Evolutionary conservation across 2,113 vertebrate species (phyloP).

Genomic region (Neotoma lepida): DNA sequence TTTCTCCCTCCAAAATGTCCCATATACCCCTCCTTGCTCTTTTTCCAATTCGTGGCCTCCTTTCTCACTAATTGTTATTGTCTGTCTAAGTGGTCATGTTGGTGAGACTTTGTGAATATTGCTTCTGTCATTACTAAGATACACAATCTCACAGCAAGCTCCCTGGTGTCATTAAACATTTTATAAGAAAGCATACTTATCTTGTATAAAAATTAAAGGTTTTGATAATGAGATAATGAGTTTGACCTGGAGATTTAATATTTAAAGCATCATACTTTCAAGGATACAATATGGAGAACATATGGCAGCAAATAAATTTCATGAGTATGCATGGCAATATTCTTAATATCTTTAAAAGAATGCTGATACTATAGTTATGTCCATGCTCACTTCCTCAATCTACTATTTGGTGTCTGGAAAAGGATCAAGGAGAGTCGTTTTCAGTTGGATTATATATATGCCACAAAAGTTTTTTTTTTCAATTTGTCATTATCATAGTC

Average conservation of each 20-base stretch:
- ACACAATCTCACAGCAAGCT: not conserved
- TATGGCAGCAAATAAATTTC: not conserved
- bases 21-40: not conserved
- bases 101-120: not conserved
- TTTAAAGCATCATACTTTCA: slow-evolving; percentile 36
- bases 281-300: slow-evolving; percentile 17
- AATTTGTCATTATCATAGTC: slow-evolving; percentile 51
- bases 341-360: not conserved
- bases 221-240: slow-evolving; percentile 2
- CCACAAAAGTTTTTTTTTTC: not conserved
- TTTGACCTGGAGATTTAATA: not conserved
- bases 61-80: not conserved
- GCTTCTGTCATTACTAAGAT: not conserved
- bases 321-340: not conserved
- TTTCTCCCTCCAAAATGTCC: not conserved
- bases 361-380: not conserved
- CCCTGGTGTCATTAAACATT: not conserved
- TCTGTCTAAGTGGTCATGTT: not conserved
- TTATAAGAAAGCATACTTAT: slow-evolving; percentile 36
- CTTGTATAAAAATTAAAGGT: slow-evolving; percentile 24
- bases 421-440: not conserved
- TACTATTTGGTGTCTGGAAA: slow-evolving; percentile 11
- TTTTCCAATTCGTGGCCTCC: not conserved
- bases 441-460: slow-evolving; percentile 35
- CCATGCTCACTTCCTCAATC: not conserved